Conservation (phyloP, 2,888 invertebrate genomes). For the Mythimna lalbum region DNA sequence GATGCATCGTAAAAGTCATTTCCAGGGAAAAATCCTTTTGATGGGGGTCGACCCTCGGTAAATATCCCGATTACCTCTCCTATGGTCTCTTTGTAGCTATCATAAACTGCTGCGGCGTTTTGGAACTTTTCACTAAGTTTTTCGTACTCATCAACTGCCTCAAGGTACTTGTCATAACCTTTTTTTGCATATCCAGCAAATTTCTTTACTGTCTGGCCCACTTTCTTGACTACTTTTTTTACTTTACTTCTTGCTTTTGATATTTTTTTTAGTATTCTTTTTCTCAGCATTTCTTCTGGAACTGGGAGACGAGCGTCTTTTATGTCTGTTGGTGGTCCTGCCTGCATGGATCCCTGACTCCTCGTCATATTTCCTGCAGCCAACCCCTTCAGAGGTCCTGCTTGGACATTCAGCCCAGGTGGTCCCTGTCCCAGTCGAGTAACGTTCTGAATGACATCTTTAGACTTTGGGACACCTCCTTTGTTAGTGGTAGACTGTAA, state of each 20-base stretch:
- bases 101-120: background rate
- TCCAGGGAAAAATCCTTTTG: background rate
- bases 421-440: background rate
- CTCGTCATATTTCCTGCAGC: background rate
- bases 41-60: background rate
- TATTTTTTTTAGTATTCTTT: background rate
- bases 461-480: background rate
- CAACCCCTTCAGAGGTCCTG: background rate
- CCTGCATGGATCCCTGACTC: background rate
- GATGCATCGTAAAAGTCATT: background rate
- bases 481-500: background rate
- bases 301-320: background rate
- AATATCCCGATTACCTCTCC: background rate
- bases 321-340: background rate
- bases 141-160: no score
- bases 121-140: no score
- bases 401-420: background rate
- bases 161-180: accelerated
- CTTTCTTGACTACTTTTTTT: background rate
- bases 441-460: background rate
- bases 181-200: background rate
- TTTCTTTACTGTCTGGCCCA: background rate
- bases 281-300: background rate
- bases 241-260: background rate
- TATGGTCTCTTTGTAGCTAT: background rate